Evolutionary conservation across 2,797 vertebrate genomes (phyloP).

Genomic region (Sebastes vulpes): DNA sequence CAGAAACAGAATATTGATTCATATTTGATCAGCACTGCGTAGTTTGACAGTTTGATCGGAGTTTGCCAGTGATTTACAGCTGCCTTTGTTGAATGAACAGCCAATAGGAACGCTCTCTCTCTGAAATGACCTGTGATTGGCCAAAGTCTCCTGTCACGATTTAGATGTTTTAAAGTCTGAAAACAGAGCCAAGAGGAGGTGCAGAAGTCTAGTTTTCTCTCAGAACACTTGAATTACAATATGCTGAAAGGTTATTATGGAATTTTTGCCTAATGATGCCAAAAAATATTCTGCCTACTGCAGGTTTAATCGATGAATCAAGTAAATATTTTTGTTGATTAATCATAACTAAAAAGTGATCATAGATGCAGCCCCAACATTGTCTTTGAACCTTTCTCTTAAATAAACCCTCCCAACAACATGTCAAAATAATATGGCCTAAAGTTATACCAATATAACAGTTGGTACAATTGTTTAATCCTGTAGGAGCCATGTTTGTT

Average conservation of each 20-base stretch:
- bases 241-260: no score
- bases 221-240: no score
- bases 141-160: rapidly evolving
- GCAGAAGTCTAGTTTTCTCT: no score
- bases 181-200: no score
- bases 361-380: rapidly evolving
- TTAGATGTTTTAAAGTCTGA: no score
- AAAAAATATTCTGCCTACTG: no score
- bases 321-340: background rate
- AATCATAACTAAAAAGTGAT: background rate
- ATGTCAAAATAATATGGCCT: background rate
- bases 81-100: no score
- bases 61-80: rapidly evolving
- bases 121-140: no score
- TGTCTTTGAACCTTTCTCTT: background rate
- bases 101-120: no score
- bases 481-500: background rate
- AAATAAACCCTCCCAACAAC: background rate
- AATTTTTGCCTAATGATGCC: no score
- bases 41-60: no score
- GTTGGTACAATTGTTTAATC: background rate
- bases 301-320: background rate
- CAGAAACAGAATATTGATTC: no score
- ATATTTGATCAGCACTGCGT: rapidly evolving
- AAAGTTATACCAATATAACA: background rate